Conservation (phyloP, 2,113 vertebrate genomes). For the Tychaedon coryphoeus region DNA sequence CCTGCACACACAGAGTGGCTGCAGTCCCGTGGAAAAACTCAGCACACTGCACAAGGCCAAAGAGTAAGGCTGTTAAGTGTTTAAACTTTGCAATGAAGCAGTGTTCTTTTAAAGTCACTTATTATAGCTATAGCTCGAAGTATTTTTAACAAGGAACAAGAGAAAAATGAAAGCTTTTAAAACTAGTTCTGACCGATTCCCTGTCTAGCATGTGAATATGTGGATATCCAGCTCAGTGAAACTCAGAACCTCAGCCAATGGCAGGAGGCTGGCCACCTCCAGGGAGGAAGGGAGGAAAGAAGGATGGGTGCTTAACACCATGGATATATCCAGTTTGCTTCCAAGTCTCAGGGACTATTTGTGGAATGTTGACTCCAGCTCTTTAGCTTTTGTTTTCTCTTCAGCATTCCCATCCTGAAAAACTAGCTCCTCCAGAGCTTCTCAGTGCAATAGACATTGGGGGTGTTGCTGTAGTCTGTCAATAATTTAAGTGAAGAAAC, state of each 20-base stretch:
- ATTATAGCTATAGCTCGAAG: neutral
- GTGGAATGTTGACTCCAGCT: neutral
- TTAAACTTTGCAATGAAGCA: neutral
- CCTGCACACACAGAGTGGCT: accelerated
- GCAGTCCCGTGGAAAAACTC: neutral
- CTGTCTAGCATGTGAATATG: neutral
- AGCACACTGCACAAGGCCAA: neutral
- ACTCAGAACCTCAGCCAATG: neutral
- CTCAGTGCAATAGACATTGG: neutral
- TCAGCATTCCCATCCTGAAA: neutral
- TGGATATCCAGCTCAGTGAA: neutral
- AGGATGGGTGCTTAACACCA: neutral
- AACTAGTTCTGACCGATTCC: neutral
- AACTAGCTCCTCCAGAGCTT: neutral
- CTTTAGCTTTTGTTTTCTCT: neutral
- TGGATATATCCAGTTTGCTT: neutral
- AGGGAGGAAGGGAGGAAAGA: neutral
- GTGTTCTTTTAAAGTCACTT: neutral
- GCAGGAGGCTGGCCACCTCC: neutral
- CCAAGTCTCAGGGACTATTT: neutral
- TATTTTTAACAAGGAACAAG: neutral
- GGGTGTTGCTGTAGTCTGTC: neutral
- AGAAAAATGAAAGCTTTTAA: neutral
- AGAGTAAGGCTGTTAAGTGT: neutral
- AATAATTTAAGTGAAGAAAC: neutral